phyloP scores from a whole-genome alignment of 2,113 vertebrate genomes.

The human region DNA sequence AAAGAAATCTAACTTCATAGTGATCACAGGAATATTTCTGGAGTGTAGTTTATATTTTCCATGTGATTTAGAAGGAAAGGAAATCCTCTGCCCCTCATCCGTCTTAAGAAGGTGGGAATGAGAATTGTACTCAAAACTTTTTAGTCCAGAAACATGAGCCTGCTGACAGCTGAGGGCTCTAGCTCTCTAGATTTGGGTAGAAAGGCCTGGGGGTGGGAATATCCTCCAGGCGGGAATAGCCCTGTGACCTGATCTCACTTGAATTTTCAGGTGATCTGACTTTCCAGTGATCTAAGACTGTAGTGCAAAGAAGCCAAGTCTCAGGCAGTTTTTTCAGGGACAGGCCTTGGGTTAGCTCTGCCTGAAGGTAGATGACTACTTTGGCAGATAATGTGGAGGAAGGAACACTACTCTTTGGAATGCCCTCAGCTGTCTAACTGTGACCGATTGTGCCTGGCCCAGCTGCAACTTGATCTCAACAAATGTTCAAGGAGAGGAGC shows the following conservation, averaged over 20 bases:
- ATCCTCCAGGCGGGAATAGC: background rate
- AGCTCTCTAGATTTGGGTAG: background rate
- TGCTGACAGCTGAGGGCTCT: background rate
- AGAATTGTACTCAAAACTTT: background rate
- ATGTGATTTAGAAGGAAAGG: background rate
- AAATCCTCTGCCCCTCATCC: background rate
- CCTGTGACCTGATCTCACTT: background rate
- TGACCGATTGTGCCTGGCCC: background rate
- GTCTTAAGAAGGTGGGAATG: background rate
- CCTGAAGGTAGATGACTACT: background rate
- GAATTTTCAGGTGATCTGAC: slow-evolving; percentile 15
- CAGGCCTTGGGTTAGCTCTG: background rate
- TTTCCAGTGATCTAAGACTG: background rate
- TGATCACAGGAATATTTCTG: background rate
- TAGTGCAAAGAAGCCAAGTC: background rate
- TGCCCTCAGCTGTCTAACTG: background rate
- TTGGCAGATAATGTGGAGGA: slow-evolving; percentile 9
- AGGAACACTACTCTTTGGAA: background rate
- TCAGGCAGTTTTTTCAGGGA: background rate
- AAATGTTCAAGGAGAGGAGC: background rate
- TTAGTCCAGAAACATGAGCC: background rate
- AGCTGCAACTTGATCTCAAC: background rate
- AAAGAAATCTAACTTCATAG: background rate
- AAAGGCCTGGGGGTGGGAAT: background rate
- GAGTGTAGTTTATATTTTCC: slow-evolving; percentile 18